A percentile compares a stretch with the other conserved stretches of the same genome.
These are phyloP conservation scores for Criorhina ranunculi DNA, from an alignment of 2,888 invertebrate species.

Conservation along the genomic window DNA sequence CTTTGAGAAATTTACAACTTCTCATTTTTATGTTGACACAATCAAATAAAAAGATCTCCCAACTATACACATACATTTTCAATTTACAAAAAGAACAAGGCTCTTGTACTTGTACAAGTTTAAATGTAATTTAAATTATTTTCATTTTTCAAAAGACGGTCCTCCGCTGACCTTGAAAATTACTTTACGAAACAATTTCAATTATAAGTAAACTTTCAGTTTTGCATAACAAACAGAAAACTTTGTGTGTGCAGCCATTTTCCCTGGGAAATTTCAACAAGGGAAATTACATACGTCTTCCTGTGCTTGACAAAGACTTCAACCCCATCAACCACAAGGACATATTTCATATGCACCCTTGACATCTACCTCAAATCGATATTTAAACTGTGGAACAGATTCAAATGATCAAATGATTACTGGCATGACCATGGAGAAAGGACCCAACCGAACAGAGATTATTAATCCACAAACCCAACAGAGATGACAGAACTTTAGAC, in stretches of 20 bases:
- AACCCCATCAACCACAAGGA: slow-evolving; percentile 41
- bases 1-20: not conserved
- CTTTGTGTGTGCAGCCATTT: not conserved
- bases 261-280: slow-evolving; percentile 21
- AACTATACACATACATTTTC: not conserved
- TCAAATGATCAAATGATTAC: slow-evolving; percentile 36
- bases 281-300: slow-evolving; percentile 47
- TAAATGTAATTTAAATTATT: not conserved
- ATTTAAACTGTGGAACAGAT: slow-evolving; percentile 33
- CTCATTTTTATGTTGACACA: too few relatives aligned
- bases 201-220: slow-evolving; percentile 9
- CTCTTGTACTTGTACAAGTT: not conserved
- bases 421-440: slow-evolving; percentile 16
- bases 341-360: not conserved
- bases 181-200: slow-evolving; percentile 8
- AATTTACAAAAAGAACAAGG: slow-evolving; percentile 6
- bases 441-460: slow-evolving; percentile 39
- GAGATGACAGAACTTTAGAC: slow-evolving; percentile 42
- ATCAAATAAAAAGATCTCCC: too few relatives aligned
- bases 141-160: not conserved
- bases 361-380: slow-evolving; percentile 1
- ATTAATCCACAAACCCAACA: slow-evolving; percentile 25
- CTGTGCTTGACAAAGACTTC: slow-evolving; percentile 6
- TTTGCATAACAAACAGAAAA: slow-evolving; percentile 43
- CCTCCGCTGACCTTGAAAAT: not conserved